Evolutionary conservation across 2,888 invertebrate genomes (phyloP).

Genomic region (Drosophila austrosaltans): DNA sequence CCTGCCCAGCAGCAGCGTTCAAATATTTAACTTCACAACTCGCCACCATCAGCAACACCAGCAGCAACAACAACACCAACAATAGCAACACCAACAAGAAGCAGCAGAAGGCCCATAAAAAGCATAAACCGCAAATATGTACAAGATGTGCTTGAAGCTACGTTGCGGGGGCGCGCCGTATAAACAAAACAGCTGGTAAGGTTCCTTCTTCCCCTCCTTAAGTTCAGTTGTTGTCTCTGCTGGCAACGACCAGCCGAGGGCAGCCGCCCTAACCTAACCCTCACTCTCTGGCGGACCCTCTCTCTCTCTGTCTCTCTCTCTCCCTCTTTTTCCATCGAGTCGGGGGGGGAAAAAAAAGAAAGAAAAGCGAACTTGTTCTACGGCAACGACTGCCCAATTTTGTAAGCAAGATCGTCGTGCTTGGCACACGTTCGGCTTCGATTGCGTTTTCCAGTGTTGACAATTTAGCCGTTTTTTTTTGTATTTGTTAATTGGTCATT

Average conservation of each 20-base stretch:
- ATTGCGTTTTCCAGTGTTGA: constrained; percentile 26
- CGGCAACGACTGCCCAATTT: constrained; percentile 45
- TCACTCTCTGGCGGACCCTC: constrained; percentile 10
- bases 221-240: constrained; percentile 20
- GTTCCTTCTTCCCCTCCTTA: constrained; percentile 9
- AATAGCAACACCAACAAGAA: constrained; percentile 18
- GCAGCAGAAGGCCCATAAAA: constrained; percentile 42
- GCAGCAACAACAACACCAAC: constrained; percentile 56
- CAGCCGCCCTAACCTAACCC: constrained; percentile 17
- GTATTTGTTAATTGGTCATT: not conserved
- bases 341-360: not conserved
- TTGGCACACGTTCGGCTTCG: constrained; percentile 42
- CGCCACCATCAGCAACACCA: constrained; percentile 55
- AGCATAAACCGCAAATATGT: constrained; percentile 48
- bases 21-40: constrained; percentile 79
- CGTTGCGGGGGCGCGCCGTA: constrained; percentile 30
- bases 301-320: constrained; percentile 2
- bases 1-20: constrained; percentile 48
- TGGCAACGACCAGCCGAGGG: constrained; percentile 40
- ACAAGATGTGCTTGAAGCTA: constrained; percentile 6
- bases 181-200: constrained; percentile 53
- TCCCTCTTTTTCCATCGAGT: not conserved
- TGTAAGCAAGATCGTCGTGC: constrained; percentile 34
- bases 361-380: constrained; percentile 70
- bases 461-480: constrained; percentile 1